Percentiles rank a stretch among this genome's conserved stretches.
These are phyloP conservation scores for Rhinolophus ferrumequinum DNA, from an alignment of 2,113 vertebrate species.

Conservation along the genomic window DNA sequence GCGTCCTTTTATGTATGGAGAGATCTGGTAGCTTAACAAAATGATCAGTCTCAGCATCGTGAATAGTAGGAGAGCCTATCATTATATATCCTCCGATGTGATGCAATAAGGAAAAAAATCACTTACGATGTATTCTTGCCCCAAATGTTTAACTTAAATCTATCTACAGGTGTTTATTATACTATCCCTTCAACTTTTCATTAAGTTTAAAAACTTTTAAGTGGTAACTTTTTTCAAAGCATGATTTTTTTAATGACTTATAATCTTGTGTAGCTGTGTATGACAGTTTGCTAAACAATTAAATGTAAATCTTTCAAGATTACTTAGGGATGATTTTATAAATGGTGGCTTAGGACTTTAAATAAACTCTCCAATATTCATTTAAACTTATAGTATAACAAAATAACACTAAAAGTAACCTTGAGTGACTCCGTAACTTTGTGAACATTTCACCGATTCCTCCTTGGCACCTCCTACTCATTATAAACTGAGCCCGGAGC, in stretches of 20 bases:
- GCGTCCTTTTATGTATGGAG: background rate
- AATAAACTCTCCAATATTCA: background rate
- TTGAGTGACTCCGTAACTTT: background rate
- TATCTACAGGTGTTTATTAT: background rate
- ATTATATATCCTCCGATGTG: background rate
- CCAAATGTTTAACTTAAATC: background rate
- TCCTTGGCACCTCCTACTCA: background rate
- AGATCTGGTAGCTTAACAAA: background rate
- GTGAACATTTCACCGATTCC: background rate
- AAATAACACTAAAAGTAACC: background rate
- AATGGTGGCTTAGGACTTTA: background rate
- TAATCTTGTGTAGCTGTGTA: background rate
- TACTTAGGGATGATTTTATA: background rate
- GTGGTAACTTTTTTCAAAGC: background rate
- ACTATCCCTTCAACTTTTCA: background rate
- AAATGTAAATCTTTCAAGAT: background rate
- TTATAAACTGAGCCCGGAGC: background rate
- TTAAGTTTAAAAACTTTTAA: background rate
- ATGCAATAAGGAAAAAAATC: background rate
- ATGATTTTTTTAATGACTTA: background rate
- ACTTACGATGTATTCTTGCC: background rate
- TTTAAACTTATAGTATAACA: background rate
- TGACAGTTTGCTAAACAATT: background rate
- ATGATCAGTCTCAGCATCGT: background rate
- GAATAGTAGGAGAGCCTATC: background rate